Percentiles rank a stretch among this genome's conserved stretches.
phyloP scores from a whole-genome alignment of 1,140 invertebrate genomes.

The Bombus sylvicola region DNA sequence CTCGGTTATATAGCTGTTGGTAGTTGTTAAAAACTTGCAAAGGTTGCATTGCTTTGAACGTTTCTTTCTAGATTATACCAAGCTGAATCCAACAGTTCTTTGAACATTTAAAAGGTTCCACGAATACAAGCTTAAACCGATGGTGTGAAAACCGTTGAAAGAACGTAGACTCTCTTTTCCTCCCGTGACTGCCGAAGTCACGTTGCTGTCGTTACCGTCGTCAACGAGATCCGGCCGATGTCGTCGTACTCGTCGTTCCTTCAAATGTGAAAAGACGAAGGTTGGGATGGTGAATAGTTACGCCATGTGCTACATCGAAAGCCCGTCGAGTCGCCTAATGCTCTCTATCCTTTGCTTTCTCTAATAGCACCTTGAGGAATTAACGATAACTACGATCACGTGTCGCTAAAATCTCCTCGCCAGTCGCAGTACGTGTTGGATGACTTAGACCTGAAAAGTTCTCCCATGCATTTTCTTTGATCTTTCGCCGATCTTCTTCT shows the following conservation, averaged over 20 bases:
- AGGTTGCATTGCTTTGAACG: too few relatives aligned
- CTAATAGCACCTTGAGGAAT: conserved; percentile 69
- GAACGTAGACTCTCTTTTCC: conserved; percentile 9
- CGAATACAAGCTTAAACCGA: conserved; percentile 36
- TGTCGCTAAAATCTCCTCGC: conserved; percentile 58
- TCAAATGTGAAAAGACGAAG: conserved; percentile 62
- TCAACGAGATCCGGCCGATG: conserved; percentile 67
- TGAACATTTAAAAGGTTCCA: conserved; percentile 20
- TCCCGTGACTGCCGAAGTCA: conserved; percentile 57
- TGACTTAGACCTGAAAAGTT: conserved; percentile 28
- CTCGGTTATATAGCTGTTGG: neutral
- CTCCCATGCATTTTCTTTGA: neutral
- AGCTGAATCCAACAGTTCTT: neutral
- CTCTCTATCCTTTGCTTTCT: conserved; percentile 59
- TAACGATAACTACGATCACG: conserved; percentile 71
- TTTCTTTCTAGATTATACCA: conserved; percentile 13
- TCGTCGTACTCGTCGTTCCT: conserved; percentile 59
- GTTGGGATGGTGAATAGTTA: conserved; percentile 52
- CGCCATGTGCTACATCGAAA: conserved; percentile 60
- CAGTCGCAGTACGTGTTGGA: conserved; percentile 60
- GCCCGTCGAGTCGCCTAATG: conserved; percentile 59
- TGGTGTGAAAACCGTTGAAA: conserved; percentile 53
- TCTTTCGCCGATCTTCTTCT: neutral
- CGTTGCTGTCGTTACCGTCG: conserved; percentile 72
- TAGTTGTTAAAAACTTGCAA: neutral